phyloP scores from a whole-genome alignment of 2,113 vertebrate species.

The Gallinago jamesoni region DNA sequence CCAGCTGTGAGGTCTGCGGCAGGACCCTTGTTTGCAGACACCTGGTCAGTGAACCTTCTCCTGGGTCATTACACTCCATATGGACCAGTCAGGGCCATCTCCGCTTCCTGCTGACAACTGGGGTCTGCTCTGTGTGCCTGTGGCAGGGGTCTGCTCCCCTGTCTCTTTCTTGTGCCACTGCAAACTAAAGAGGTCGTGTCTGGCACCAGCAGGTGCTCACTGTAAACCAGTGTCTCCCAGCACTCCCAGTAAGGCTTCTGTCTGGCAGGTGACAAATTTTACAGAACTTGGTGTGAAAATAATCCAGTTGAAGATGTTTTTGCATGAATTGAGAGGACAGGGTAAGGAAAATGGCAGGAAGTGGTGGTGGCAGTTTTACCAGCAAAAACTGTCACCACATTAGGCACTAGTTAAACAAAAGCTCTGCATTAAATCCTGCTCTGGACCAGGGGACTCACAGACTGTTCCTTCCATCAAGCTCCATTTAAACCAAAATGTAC shows the following conservation, averaged over 20 bases:
- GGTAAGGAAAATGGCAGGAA: background rate
- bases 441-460: background rate
- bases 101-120: background rate
- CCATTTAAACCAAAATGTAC: background rate
- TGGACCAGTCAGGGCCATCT: background rate
- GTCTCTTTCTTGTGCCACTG: background rate
- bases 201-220: no score
- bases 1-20: background rate
- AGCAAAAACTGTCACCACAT: background rate
- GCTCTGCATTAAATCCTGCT: background rate
- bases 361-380: background rate
- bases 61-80: background rate
- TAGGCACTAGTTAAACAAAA: background rate
- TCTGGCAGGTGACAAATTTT: background rate
- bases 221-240: background rate
- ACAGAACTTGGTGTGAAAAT: background rate
- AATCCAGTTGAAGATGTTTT: background rate
- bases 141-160: fast-evolving
- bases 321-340: fast-evolving
- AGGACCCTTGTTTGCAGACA: background rate
- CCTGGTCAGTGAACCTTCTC: background rate
- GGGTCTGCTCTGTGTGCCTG: fast-evolving
- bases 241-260: background rate
- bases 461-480: background rate
- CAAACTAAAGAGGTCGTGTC: fast-evolving